These are phyloP conservation scores for Erannis defoliaria DNA, from an alignment of 2,888 invertebrate genomes.

Conservation along the genomic window DNA sequence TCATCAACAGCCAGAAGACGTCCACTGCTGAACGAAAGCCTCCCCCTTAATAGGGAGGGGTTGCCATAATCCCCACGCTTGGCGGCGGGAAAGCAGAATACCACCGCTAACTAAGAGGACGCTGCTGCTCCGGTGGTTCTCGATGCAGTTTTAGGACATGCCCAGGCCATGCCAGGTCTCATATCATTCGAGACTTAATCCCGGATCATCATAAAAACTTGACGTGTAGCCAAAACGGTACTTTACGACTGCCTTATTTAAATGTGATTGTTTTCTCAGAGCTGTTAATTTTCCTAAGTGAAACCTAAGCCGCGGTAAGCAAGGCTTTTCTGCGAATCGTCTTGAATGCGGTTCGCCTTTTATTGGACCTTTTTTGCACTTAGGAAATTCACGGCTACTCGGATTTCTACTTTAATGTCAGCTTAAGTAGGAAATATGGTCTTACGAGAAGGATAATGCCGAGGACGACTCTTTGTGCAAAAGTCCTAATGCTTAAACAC, in stretches of 20 bases:
- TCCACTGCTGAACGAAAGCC: no score
- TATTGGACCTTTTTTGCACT: constrained; percentile 37
- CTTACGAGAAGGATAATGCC: constrained; percentile 10
- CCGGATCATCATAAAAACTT: constrained; percentile 38
- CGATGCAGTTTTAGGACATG: no score
- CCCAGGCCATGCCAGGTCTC: background rate
- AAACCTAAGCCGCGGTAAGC: constrained; percentile 54
- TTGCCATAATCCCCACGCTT: no score
- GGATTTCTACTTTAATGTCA: constrained; percentile 37
- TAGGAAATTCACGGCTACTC: constrained; percentile 43
- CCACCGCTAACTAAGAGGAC: no score
- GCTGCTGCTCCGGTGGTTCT: no score
- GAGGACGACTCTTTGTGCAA: constrained; percentile 6
- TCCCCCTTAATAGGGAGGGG: no score
- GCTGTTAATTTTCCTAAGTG: constrained; percentile 64
- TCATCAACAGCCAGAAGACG: no score
- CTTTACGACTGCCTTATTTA: constrained; percentile 51
- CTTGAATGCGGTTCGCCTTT: constrained; percentile 38
- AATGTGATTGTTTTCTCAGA: constrained; percentile 55
- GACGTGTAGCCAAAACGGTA: constrained; percentile 41
- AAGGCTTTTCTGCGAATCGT: constrained; percentile 47
- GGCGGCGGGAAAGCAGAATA: no score
- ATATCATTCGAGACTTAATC: constrained; percentile 22
- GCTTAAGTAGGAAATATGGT: constrained; percentile 37
- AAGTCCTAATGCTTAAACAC: constrained; percentile 2